Percentiles rank a stretch among this genome's conserved stretches.
Conservation (phyloP, 2,888 invertebrate genomes). For the Amiota minor region DNA sequence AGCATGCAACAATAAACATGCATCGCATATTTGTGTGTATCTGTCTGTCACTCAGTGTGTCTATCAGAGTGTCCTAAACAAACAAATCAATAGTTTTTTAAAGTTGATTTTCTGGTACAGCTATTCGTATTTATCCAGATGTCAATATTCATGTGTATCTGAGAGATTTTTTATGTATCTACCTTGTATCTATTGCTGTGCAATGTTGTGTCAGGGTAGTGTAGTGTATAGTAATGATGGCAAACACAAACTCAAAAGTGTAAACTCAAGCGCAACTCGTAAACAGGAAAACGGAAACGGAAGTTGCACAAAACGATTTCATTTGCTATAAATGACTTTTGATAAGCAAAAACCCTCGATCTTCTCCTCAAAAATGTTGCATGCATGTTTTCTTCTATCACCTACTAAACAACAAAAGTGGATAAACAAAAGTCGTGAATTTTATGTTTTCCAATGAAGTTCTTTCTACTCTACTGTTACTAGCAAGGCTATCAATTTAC, state of each 20-base stretch:
- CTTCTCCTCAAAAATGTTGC: no score
- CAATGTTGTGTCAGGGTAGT: no score
- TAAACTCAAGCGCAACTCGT: not conserved
- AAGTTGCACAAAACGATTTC: conserved; percentile 66
- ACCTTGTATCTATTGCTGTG: no score
- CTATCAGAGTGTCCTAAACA: conserved; percentile 59
- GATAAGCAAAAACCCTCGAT: conserved; percentile 48
- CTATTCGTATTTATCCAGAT: no score
- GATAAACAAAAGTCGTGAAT: no score
- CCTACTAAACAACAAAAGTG: no score
- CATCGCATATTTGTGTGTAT: not conserved
- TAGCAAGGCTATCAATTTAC: not conserved
- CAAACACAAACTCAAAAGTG: not conserved
- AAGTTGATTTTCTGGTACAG: no score
- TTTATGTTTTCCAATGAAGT: no score
- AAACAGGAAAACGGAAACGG: conserved; percentile 54
- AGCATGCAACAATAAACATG: not conserved
- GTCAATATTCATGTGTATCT: no score
- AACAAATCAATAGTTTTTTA: conserved; percentile 61
- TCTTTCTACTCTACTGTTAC: not conserved
- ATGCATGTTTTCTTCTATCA: no score
- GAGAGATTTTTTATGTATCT: no score
- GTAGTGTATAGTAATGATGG: no score
- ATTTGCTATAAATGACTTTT: conserved; percentile 63
- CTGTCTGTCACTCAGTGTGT: conserved; percentile 6